Base-by-base conservation (phyloP, 1,140 invertebrate genomes). In the Caenorhabditis briggsae region DNA sequence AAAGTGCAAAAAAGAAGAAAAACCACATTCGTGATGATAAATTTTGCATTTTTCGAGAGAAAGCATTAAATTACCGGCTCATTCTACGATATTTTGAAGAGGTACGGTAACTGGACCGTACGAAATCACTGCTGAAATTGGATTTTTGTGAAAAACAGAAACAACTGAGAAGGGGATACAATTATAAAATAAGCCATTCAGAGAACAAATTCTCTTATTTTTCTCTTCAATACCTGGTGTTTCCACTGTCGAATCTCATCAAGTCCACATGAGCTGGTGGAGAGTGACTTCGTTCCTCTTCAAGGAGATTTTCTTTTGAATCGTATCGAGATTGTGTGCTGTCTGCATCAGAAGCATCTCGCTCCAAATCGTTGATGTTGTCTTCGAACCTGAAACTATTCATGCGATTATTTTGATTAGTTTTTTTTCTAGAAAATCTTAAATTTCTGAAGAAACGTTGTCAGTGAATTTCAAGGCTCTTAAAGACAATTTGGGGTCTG, bases 331-430 rank as follows among this genome's bases (percentile, higher is more conserved):
- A 88, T 23, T 88, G 53, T 5, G 85, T 88, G 48, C 87, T 88
- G 78, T 88, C 87, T 12, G 87, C 87, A 46, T 88, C 87, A 33
- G 87, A 88, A 9, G 87, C 87, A 8, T 56, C 78, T 41, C 82
- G 59, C 46, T 83, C 82, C 82, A 83, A 41, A 59, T 83, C 82
- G 43, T 83, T 58, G 12, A 83, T 41, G 23, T 82, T 53, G 12
- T 86, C 85, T 7, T 82, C 74, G 70, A 78, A 78, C 50, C 70
- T 78, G 46, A 78, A 74, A 78, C 11, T 23, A 23, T 5, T 53
- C 70, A 78, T 78, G 70, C 70, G 12, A 50, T 78, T 78, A 78
- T 78, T 78, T 8, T 43, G 16, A 61, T 61, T 61, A 61, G 59
- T 12, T 3, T 8, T 7, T 18, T 7, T 8, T 61, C 2, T 20